A percentile compares a stretch with the other conserved stretches of the same genome.
These are phyloP conservation scores for Catharus minimus DNA, from an alignment of 2,113 vertebrate genomes.

Conservation along the genomic window DNA sequence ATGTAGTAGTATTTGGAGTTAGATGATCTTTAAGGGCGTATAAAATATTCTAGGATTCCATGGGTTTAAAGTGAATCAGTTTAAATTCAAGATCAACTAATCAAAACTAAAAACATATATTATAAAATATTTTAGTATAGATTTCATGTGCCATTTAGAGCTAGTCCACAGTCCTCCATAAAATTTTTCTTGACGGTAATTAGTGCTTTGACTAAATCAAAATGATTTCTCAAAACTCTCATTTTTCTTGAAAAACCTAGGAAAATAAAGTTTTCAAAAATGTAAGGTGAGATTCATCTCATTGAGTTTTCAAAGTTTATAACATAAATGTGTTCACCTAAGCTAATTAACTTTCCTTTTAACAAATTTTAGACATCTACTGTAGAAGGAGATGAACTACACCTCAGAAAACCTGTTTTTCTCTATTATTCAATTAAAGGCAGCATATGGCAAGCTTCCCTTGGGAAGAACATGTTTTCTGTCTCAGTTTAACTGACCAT, in stretches of 20 bases:
- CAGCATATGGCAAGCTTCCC: background rate
- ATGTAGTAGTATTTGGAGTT: background rate
- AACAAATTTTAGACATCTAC: background rate
- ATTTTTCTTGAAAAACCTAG: background rate
- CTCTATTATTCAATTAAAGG: background rate
- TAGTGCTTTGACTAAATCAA: background rate
- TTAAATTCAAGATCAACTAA: background rate
- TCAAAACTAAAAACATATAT: background rate
- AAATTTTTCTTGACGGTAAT: background rate
- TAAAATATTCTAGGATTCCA: background rate
- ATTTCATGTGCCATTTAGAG: background rate
- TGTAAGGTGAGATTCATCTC: background rate
- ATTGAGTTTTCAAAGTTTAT: background rate
- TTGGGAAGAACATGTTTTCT: background rate
- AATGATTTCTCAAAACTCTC: background rate
- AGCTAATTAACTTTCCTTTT: background rate
- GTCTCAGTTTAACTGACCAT: background rate
- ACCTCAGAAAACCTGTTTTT: background rate
- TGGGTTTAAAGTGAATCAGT: background rate
- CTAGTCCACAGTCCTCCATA: background rate
- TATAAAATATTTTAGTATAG: background rate
- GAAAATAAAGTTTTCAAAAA: background rate
- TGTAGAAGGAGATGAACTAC: background rate
- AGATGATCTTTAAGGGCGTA: background rate
- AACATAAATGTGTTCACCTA: accelerated